Evolutionary conservation across 2,797 vertebrate species (phyloP).

Genomic region (Falco peregrinus): DNA sequence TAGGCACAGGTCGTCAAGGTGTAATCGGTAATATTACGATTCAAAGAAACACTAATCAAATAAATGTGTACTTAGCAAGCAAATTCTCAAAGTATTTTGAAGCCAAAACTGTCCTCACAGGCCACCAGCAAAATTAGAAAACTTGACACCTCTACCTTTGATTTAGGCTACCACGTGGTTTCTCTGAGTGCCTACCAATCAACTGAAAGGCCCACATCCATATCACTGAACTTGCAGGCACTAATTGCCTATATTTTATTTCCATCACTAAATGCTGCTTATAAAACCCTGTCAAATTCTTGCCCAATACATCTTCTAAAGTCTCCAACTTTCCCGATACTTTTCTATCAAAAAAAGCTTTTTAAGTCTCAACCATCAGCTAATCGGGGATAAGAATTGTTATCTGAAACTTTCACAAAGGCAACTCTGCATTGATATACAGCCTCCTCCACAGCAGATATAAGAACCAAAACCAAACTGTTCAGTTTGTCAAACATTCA

Average conservation of each 20-base stretch:
- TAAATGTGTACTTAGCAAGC: background rate
- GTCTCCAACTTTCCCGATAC: background rate
- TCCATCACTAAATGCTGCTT: background rate
- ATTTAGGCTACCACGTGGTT: background rate
- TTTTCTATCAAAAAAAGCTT: background rate
- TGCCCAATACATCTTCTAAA: background rate
- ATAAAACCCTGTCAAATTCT: background rate
- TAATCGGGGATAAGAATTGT: background rate
- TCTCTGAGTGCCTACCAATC: background rate
- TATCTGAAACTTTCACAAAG: background rate
- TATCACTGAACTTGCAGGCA: background rate
- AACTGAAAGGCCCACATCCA: background rate
- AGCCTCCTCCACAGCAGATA: background rate
- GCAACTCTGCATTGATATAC: background rate
- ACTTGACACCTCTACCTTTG: background rate
- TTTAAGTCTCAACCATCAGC: background rate
- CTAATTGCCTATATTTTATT: background rate
- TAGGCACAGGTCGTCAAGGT: background rate
- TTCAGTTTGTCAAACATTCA: background rate
- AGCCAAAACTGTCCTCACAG: background rate
- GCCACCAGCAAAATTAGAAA: background rate
- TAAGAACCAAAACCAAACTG: background rate
- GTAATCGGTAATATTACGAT: background rate
- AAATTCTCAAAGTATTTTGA: background rate
- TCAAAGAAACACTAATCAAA: background rate